Evolutionary conservation across 2,888 invertebrate species (phyloP).

Genomic region (Chymomyza caudatula): DNA sequence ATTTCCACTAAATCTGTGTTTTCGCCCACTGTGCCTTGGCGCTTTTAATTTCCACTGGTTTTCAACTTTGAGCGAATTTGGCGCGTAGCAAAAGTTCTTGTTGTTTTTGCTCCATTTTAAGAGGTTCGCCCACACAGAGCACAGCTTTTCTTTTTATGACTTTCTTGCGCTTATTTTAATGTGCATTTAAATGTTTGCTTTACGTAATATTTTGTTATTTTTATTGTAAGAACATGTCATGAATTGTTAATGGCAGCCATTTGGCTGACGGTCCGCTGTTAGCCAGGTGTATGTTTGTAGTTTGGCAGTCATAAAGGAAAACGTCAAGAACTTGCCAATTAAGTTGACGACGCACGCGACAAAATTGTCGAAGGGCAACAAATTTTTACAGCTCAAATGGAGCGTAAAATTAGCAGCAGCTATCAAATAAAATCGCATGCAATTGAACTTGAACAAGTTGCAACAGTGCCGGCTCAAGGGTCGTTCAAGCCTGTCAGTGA

Average conservation of each 20-base stretch:
- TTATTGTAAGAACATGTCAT: constrained; percentile 51
- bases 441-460: constrained; percentile 46
- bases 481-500: too few relatives aligned
- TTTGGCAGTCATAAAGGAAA: background rate
- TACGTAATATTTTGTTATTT: constrained; percentile 54
- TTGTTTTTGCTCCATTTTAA: constrained; percentile 9
- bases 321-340: constrained; percentile 24
- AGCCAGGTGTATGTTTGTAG: background rate
- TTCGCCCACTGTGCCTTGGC: too few relatives aligned
- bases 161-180: constrained; percentile 31
- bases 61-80: background rate
- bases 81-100: background rate
- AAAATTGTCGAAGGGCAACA: constrained; percentile 12
- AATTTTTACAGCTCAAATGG: constrained; percentile 40
- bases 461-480: too few relatives aligned
- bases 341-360: constrained; percentile 48
- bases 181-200: constrained; percentile 27
- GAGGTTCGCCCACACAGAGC: constrained; percentile 7
- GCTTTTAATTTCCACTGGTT: background rate
- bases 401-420: constrained; percentile 45
- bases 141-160: background rate
- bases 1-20: too few relatives aligned
- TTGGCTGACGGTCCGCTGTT: constrained; percentile 10
- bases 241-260: constrained; percentile 44
- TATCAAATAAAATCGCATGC: constrained; percentile 17